Percentiles rank a stretch among this genome's conserved stretches.
These are phyloP conservation scores for Stigmatopora argus DNA, from an alignment of 2,113 vertebrate genomes.

Conservation along the genomic window DNA sequence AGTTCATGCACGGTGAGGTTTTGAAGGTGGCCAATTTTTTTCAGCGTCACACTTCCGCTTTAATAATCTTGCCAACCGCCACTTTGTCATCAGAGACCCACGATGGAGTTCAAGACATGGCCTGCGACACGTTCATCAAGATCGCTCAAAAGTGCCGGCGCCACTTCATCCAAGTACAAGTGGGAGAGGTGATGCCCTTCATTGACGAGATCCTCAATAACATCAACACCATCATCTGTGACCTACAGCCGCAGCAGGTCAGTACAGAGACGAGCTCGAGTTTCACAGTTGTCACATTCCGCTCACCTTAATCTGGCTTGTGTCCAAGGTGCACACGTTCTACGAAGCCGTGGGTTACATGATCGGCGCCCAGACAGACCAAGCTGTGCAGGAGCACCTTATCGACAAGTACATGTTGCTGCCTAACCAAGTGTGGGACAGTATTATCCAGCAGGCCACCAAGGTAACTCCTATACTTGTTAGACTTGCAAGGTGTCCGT, in stretches of 20 bases:
- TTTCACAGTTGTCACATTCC: not conserved
- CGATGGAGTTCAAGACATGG: conserved; percentile 98
- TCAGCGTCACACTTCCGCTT: not conserved
- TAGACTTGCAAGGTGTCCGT: not conserved
- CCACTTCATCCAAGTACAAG: conserved; percentile 98
- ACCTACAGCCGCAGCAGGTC: conserved; percentile 98
- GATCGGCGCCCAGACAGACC: conserved; percentile 98
- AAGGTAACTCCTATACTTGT: conserved; percentile 71
- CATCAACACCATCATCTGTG: conserved; percentile 99
- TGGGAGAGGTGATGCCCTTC: conserved; percentile 99
- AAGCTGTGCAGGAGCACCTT: conserved; percentile 92
- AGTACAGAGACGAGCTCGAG: not conserved
- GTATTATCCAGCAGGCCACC: conserved; percentile 98
- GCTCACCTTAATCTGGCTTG: conserved; percentile 1
- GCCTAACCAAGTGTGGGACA: conserved; percentile 99
- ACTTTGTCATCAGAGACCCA: conserved; percentile 81
- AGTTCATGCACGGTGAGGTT: conserved; percentile 96
- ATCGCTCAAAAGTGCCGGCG: conserved; percentile 97
- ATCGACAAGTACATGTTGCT: conserved; percentile 99
- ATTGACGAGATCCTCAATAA: conserved; percentile 99
- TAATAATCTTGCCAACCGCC: not conserved
- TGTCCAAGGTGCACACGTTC: conserved; percentile 89
- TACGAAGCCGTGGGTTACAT: conserved; percentile 98
- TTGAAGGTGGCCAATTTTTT: not conserved
- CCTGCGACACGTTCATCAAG: conserved; percentile 98